phyloP scores from a whole-genome alignment of 2,888 invertebrate genomes.

The Agrotis segetum region DNA sequence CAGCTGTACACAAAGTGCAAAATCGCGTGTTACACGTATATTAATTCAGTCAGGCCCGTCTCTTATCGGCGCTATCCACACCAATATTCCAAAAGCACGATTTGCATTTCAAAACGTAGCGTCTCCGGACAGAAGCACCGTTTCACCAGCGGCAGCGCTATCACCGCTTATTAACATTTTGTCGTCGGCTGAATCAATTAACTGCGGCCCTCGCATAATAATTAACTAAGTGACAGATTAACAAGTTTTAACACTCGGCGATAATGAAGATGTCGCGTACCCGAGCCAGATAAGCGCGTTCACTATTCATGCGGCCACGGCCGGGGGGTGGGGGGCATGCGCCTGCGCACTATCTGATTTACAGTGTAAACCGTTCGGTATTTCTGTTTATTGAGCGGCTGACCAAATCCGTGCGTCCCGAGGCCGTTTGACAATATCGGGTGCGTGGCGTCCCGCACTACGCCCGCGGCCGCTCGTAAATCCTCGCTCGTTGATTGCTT shows the following conservation, averaged over 20 bases:
- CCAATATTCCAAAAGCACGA: conserved; percentile 79
- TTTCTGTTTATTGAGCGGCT: conserved; percentile 59
- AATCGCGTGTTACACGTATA: conserved; percentile 82
- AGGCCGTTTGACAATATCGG: conserved; percentile 68
- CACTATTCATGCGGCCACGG: conserved; percentile 24
- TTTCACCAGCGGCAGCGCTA: conserved; percentile 69
- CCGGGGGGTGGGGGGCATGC: conserved; percentile 69
- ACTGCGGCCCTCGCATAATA: conserved; percentile 85
- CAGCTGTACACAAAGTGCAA: conserved; percentile 72
- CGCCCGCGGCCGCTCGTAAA: conserved; percentile 79
- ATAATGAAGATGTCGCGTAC: conserved; percentile 89
- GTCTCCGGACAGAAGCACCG: conserved; percentile 65
- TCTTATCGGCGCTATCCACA: conserved; percentile 79
- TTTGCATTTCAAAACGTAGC: conserved; percentile 81
- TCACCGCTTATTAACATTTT: conserved; percentile 89
- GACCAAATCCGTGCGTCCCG: conserved; percentile 59
- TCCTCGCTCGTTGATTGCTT: conserved; percentile 85
- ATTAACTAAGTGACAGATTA: conserved; percentile 88
- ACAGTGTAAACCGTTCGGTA: conserved; percentile 57
- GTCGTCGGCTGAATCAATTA: conserved; percentile 89
- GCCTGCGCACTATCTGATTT: conserved; percentile 58
- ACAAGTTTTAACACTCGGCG: conserved; percentile 89
- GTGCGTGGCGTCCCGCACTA: conserved; percentile 50
- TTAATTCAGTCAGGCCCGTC: conserved; percentile 78
- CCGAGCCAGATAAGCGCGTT: conserved; percentile 66